These are phyloP conservation scores for Andrena fulva DNA, from an alignment of 2,888 invertebrate species.

Conservation along the genomic window DNA sequence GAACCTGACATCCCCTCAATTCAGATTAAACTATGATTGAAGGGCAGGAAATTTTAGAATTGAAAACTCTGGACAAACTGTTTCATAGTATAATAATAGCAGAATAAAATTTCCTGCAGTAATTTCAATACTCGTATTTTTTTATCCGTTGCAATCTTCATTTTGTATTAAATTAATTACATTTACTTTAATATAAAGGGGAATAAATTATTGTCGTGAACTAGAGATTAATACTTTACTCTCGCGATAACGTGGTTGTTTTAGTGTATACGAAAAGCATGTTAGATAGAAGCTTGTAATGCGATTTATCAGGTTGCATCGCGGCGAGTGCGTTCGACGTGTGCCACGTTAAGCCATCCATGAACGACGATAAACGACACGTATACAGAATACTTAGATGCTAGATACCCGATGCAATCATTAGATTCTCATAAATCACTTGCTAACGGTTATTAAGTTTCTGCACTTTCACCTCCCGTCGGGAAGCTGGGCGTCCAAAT, in stretches of 20 bases:
- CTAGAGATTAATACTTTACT: neutral
- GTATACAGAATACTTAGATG: neutral
- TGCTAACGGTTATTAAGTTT: neutral
- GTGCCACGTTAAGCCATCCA: constrained; percentile 11
- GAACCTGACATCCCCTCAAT: constrained; percentile 33
- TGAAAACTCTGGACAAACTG: too few relatives aligned
- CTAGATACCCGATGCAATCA: neutral
- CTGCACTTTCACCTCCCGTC: neutral
- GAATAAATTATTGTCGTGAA: neutral
- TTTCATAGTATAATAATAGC: too few relatives aligned
- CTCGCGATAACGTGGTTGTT: neutral
- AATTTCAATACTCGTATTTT: too few relatives aligned
- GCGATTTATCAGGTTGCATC: constrained; percentile 31
- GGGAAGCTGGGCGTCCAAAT: neutral
- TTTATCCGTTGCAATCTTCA: too few relatives aligned
- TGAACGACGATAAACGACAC: constrained; percentile 10
- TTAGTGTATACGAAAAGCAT: neutral
- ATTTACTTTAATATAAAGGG: neutral
- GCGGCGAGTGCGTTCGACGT: neutral
- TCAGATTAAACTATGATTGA: neutral
- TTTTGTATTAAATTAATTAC: too few relatives aligned
- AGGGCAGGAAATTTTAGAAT: neutral
- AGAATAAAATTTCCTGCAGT: too few relatives aligned
- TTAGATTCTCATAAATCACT: constrained; percentile 15
- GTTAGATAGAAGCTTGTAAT: neutral